phyloP scores from a whole-genome alignment of 2,888 invertebrate species.

The Creontiades dilutus region DNA sequence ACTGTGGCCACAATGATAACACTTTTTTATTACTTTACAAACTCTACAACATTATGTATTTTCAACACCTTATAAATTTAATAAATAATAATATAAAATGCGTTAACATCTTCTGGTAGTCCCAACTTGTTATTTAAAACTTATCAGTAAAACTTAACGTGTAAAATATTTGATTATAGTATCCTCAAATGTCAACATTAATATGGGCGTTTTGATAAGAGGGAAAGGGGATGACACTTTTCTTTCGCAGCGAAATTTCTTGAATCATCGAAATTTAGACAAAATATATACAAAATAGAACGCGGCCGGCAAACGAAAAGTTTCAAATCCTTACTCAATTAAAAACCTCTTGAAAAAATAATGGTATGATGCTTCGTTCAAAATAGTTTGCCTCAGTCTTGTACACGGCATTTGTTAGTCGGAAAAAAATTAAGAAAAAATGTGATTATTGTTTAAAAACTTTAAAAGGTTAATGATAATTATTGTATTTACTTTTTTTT shows the following conservation, averaged over 20 bases:
- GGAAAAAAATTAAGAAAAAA: constrained; percentile 5
- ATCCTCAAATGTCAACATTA: constrained; percentile 50
- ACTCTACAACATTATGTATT: constrained; percentile 71
- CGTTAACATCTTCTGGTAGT: constrained; percentile 68
- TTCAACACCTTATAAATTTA: constrained; percentile 72
- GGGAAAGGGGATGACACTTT: constrained; percentile 55
- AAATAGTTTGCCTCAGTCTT: constrained; percentile 68
- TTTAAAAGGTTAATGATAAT: constrained; percentile 46
- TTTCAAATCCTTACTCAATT: constrained; percentile 55
- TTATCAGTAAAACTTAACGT: constrained; percentile 64
- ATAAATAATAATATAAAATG: constrained; percentile 72
- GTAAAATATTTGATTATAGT: constrained; percentile 63
- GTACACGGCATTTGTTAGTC: constrained; percentile 60
- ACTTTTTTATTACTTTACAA: constrained; percentile 66
- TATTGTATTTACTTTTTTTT: constrained; percentile 46
- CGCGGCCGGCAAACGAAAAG: constrained; percentile 28
- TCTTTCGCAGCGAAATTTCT: constrained; percentile 33
- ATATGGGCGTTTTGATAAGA: constrained; percentile 46
- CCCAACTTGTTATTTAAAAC: constrained; percentile 59
- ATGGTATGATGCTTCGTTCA: neutral
- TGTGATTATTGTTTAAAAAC: neutral
- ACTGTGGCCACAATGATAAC: constrained; percentile 48
- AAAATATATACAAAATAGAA: constrained; percentile 37
- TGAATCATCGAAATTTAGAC: neutral
- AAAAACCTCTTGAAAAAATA: constrained; percentile 47